Base-by-base conservation (phyloP, 2,113 vertebrate species). In the Thryonomys swinderianus region DNA sequence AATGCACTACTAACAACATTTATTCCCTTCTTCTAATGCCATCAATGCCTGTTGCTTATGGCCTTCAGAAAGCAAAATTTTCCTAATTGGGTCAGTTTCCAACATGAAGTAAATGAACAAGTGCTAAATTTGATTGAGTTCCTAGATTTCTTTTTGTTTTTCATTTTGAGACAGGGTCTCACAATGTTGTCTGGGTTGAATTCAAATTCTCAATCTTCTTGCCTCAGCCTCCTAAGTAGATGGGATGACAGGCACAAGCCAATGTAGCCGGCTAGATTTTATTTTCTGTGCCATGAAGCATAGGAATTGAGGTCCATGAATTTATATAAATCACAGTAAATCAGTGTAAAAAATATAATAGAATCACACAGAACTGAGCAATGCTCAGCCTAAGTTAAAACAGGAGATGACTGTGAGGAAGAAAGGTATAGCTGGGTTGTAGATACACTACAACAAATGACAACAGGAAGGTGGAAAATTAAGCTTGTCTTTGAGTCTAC, bases 231-330 rank as follows among this genome's bases (percentile, higher is more conserved):
- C 55, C 48, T 16, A 48, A 74, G 21, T 59, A 48, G 18, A 30
- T 23, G 20, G 30, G 12, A 45, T 85, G 53, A 83, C 5, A 32
- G 3, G 17, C 61, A 45, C 51, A 5, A 21, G 13, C 32, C 53
- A 90, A 14, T 3, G 40, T 32, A 17, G 0, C 9, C 2, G 20
- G 3, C 18, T 64, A 53, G 18, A 21, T 83, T 86, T 80, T 14
- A 89, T 89, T 95, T 96, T 80, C 55, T 90, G 27, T 48, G 37
- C 64, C 42, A 87, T 80, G 20, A 83, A 88, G 67, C 94, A 89
- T 40, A 25, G 10, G 20, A 13, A 37, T 64, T 37, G 27, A 89
- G 10, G 8, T 57, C 83, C 37, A 80, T 55, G 62, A 82, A 30
- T 69, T 86, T 83, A 82, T 69, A 89, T 80, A 66, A 88, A 2